Evolutionary conservation across 1,140 invertebrate genomes (phyloP).

Genomic region (Aphelenchoides besseyi): DNA sequence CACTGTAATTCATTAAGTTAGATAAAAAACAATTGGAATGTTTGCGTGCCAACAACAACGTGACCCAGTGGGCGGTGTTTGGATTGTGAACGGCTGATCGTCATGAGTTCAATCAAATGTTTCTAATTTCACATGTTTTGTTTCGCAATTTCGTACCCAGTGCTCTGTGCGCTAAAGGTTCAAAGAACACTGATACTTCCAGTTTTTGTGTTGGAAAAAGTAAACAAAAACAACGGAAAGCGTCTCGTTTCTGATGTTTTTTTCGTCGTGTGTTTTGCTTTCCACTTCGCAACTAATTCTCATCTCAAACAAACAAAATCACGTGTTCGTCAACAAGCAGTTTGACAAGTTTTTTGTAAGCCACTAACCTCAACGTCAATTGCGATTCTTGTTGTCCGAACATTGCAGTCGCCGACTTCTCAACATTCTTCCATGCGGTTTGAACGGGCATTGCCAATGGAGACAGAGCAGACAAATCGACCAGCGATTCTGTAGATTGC

Average conservation of each 20-base stretch:
- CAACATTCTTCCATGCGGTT: neutral
- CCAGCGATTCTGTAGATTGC: slow-evolving; percentile 20
- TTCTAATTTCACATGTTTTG: neutral
- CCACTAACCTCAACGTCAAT: neutral
- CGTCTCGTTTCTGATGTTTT: neutral
- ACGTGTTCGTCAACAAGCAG: no score
- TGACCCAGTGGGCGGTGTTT: no score
- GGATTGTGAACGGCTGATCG: neutral
- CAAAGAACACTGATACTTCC: neutral
- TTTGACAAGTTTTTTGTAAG: no score
- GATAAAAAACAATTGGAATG: neutral
- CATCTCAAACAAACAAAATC: no score
- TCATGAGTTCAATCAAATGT: neutral
- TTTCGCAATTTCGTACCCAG: neutral
- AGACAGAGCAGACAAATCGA: slow-evolving; percentile 9
- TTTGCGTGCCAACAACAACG: no score
- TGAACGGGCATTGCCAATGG: slow-evolving; percentile 16
- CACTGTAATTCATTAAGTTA: slow-evolving; percentile 21
- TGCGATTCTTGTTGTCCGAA: neutral
- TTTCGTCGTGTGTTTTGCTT: neutral
- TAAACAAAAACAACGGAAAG: neutral
- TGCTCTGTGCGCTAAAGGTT: neutral
- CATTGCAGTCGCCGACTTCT: neutral
- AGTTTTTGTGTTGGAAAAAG: neutral
- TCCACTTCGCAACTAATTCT: neutral